Conservation (phyloP, 2,797 vertebrate genomes). For the Trachops cirrhosus region DNA sequence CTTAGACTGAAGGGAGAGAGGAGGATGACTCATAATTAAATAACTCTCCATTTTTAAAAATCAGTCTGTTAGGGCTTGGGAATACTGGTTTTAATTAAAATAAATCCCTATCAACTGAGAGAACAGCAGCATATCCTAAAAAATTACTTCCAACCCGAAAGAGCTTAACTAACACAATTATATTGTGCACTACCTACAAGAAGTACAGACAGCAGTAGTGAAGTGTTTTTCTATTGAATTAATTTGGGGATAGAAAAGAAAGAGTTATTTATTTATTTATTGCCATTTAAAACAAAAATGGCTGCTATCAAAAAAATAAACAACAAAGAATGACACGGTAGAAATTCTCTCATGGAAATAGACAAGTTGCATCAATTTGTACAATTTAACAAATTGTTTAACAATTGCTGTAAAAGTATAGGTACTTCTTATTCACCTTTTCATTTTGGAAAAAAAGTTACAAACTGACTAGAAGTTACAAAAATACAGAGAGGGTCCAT, state of each 20-base stretch:
- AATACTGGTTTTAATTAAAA: constrained; percentile 35
- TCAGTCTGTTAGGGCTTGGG: neutral
- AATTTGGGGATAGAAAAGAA: neutral
- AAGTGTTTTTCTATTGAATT: neutral
- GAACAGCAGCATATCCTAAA: constrained; percentile 4
- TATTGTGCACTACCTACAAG: neutral
- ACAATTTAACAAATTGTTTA: neutral
- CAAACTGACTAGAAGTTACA: neutral
- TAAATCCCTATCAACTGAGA: constrained; percentile 20
- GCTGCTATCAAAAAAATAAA: neutral
- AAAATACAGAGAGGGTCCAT: neutral
- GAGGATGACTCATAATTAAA: constrained; percentile 26
- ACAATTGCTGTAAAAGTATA: neutral
- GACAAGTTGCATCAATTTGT: neutral
- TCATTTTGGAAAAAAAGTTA: neutral
- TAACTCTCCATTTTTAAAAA: neutral
- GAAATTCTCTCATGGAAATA: constrained; percentile 6
- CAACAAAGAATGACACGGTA: neutral
- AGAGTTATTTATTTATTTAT: neutral
- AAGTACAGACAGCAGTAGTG: neutral
- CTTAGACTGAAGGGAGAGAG: neutral
- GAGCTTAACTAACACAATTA: constrained; percentile 7
- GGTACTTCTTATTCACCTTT: neutral
- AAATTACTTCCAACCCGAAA: neutral
- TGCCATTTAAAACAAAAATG: neutral